Conservation (phyloP, 2,113 vertebrate genomes). For the Suricata suricatta region DNA sequence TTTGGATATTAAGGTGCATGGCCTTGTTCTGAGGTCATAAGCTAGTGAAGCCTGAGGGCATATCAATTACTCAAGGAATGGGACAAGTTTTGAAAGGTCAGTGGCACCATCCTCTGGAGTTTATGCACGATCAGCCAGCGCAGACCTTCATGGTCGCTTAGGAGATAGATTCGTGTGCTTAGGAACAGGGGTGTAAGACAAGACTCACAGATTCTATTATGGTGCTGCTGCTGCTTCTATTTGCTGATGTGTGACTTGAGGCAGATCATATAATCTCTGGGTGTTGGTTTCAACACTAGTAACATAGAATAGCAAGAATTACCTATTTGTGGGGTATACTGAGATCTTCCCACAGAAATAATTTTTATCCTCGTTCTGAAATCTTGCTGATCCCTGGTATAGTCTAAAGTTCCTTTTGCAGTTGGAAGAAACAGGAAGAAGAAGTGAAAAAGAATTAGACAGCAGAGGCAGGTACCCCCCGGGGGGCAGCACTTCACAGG, state of each 20-base stretch:
- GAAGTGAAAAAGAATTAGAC: background rate
- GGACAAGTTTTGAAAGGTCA: constrained; percentile 1
- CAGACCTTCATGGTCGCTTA: background rate
- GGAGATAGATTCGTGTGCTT: background rate
- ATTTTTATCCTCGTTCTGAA: constrained; percentile 25
- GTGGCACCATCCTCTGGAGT: background rate
- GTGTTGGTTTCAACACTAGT: constrained; percentile 41
- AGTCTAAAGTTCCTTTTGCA: constrained; percentile 9
- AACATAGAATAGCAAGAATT: constrained; percentile 45
- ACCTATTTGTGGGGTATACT: background rate
- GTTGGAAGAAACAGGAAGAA: background rate
- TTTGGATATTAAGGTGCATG: background rate
- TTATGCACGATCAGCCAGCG: background rate
- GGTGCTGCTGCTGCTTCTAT: background rate
- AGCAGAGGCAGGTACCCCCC: background rate
- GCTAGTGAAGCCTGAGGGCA: background rate
- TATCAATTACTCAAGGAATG: constrained; percentile 31
- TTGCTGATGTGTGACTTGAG: constrained; percentile 28
- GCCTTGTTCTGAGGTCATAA: constrained; percentile 27
- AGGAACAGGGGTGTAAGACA: background rate
- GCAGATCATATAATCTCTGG: background rate
- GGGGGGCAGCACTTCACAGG: background rate
- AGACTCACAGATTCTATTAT: background rate
- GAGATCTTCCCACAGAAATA: constrained; percentile 15
- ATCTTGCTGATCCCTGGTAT: background rate